These are phyloP conservation scores for Ciconia maguari DNA, from an alignment of 2,113 vertebrate genomes.

Conservation along the genomic window DNA sequence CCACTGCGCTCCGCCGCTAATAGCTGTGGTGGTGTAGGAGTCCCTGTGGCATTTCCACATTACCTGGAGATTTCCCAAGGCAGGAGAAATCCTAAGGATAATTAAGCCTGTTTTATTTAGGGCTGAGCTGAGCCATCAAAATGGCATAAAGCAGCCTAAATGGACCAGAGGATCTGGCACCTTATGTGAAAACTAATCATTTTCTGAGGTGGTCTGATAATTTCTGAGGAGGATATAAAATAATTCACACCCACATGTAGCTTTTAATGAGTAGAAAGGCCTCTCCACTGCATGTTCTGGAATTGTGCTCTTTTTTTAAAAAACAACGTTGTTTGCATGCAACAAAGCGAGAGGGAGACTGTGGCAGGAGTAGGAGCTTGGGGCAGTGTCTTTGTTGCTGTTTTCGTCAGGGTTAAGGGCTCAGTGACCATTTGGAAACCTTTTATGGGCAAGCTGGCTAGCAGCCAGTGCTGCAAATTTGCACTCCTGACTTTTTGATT, in stretches of 20 bases:
- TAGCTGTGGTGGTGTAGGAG: constrained; percentile 51
- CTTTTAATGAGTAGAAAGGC: constrained; percentile 34
- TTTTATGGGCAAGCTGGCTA: constrained; percentile 68
- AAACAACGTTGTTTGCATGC: not conserved
- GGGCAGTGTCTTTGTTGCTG: constrained; percentile 48
- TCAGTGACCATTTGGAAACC: constrained; percentile 60
- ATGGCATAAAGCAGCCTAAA: constrained; percentile 66
- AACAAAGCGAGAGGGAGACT: not conserved
- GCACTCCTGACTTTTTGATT: constrained; percentile 69
- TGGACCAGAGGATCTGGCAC: constrained; percentile 60
- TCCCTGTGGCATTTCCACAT: constrained; percentile 64
- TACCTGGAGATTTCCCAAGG: constrained; percentile 70
- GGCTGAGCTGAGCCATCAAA: constrained; percentile 62
- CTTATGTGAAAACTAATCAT: constrained; percentile 58
- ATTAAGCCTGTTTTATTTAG: constrained; percentile 69
- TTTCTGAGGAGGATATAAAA: constrained; percentile 56
- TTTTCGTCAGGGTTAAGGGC: constrained; percentile 62
- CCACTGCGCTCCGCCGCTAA: not conserved
- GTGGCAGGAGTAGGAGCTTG: constrained; percentile 19
- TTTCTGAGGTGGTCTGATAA: constrained; percentile 54
- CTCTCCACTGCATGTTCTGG: not conserved
- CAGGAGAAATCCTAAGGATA: constrained; percentile 68
- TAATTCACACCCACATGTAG: constrained; percentile 53
- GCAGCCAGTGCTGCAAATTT: constrained; percentile 62
- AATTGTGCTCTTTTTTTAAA: not conserved